Base-by-base conservation (phyloP, 2,113 vertebrate genomes). In the Aphyosemion australe region DNA sequence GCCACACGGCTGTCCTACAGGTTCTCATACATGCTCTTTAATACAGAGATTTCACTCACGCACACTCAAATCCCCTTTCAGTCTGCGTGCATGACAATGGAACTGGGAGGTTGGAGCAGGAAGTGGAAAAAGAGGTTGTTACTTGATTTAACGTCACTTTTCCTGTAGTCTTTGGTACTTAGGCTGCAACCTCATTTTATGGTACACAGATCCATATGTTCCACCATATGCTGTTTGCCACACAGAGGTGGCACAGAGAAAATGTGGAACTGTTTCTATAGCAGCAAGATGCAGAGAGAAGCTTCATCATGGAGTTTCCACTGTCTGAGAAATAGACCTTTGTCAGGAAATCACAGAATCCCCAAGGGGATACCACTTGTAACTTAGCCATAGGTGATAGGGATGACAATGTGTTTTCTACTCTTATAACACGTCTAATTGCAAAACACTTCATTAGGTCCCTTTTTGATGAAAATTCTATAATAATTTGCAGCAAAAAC, bases 101-200 rank as follows among this genome's bases (percentile, higher is more conserved):
- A 81, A 84, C 76, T 69, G 56, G 71, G 80, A 37, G 41, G 41
- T 42, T 42, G 77, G 59, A 77, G 70, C 75, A 71, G 80, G 59
- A 75, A 73, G 34, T 50, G 69, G 73, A 85, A 82, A 77, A 58
- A 85, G 76, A 41, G 26, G 51, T 53, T 48, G 72, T 72, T 82
- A 81, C 85, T 76, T 58, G 73, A 69, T 80, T 84, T 69, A 61
- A 73, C 78, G 76, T 37, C 34, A 37, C 9, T 46, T 74, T 72
- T 42, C 37, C 11, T 39, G 1, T 10, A 39, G 46, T 69, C 55
- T 67, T 55, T 34, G 26, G 39, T 64, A 8, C 31, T 10, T 37
- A 37, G 6, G 9, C 6, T 12, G 64, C 61, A 50, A 46, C 50
- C 55, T 69, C 61, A 62, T 53, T 34, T 65, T 70, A 62, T 59